Base-by-base conservation (phyloP, 2,888 invertebrate species). In the Bembecia ichneumoniformis region DNA sequence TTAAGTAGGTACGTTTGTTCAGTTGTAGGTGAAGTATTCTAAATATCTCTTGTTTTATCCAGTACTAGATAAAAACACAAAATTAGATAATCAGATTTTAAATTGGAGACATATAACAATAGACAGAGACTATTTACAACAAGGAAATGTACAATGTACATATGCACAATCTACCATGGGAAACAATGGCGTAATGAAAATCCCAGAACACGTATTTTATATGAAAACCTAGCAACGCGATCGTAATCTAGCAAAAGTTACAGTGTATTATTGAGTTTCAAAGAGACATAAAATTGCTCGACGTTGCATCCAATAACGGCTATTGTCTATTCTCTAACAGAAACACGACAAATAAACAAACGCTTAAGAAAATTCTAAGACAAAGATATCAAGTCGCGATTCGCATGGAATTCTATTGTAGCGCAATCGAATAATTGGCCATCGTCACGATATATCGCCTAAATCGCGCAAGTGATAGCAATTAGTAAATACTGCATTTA, bases 391-490 rank as follows among this genome's bases (percentile, higher is more conserved):
- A 53, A 57, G 49, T 49, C 47, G 51, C 48, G 51, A 58, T 55
- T 52, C 5, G 15, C 10, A 44, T 46, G 46, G 48, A 49, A 55
- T 53, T 47, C 46, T 48, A 48, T 48, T 47, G 43, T 49, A 49
- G 52, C 48, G 49, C 55, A 50, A 51, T 54, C 51, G 52, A 51
- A 54, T 68, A 66, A 69, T 64, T 62, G 60, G 47, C 40, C 47
- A 47, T 20, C 51, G 56, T 58, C 66, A 67, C 66, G 63, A 60
- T 50, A 59, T 51, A 51, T 52, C 55, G 49, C 55, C 60, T 49
- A 59, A 63, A 63, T 55, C 52, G 53, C 53, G 55, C 59, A 58
- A 61, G 56, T 51, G 55, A 55, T 57, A 50, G 52, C 56, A 60
- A 59, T 62, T 59, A 58, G 54, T 52, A 55, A 52, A 50, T 13